Percentiles rank a stretch among this genome's conserved stretches.
Conservation (phyloP, 1,140 invertebrate species). For the Drosophila bocki region DNA sequence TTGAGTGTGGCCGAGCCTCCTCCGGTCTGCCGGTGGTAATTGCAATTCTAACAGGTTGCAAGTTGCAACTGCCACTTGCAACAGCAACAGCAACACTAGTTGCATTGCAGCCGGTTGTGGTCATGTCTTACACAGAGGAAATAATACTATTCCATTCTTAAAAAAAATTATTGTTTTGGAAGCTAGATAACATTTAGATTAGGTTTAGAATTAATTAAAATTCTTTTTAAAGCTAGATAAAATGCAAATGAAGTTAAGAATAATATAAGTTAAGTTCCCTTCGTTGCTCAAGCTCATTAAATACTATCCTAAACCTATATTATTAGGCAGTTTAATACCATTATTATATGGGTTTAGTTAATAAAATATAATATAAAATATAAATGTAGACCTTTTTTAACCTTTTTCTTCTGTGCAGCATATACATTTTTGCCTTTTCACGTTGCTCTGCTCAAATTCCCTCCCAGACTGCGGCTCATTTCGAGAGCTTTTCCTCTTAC, state of each 20-base stretch:
- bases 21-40: constrained; percentile 32
- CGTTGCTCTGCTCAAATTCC: constrained; percentile 13
- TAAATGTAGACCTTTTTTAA: too few relatives aligned
- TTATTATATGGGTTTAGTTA: too few relatives aligned
- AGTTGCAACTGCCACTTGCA: constrained; percentile 31
- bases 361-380: not conserved
- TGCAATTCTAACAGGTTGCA: constrained; percentile 62
- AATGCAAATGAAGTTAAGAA: not conserved
- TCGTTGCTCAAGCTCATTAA: too few relatives aligned
- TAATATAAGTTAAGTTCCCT: not conserved
- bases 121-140: not conserved
- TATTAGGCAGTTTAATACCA: not conserved
- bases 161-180: too few relatives aligned
- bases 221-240: not conserved
- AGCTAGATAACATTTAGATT: not conserved
- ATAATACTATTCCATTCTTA: not conserved
- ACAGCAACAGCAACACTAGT: constrained; percentile 9
- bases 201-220: not conserved
- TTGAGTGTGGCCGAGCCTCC: constrained; percentile 43
- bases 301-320: not conserved
- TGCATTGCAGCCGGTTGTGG: constrained; percentile 11
- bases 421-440: not conserved
- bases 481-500: constrained; percentile 41
- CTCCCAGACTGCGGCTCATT: constrained; percentile 3
- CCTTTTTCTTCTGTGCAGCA: constrained; percentile 10